A percentile compares a stretch with the other conserved stretches of the same genome.
These are phyloP conservation scores for Conus canariensis DNA, from an alignment of 2,888 invertebrate species.

Conservation along the genomic window DNA sequence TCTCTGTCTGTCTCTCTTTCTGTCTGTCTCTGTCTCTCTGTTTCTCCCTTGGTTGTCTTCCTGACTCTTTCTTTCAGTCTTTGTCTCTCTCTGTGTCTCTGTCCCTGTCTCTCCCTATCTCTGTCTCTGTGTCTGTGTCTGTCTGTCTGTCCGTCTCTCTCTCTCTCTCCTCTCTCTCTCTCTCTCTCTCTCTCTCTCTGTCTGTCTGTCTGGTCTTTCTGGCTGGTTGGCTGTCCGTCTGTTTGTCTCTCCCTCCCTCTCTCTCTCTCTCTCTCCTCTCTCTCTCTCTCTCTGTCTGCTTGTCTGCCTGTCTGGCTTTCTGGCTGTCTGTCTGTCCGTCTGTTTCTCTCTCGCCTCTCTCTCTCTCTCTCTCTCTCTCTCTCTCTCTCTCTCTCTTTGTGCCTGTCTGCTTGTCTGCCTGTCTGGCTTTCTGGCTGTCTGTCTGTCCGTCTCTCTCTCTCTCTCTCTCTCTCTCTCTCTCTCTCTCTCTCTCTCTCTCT, in stretches of 20 bases:
- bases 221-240: background rate
- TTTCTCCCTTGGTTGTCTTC: background rate
- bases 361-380: too few relatives aligned
- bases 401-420: too few relatives aligned
- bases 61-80: constrained; percentile 30
- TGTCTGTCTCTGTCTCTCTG: background rate
- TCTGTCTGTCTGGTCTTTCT: background rate
- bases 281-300: too few relatives aligned
- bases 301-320: too few relatives aligned
- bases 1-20: constrained; percentile 21
- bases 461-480: too few relatives aligned
- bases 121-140: background rate
- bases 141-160: background rate
- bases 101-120: background rate
- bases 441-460: too few relatives aligned
- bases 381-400: too few relatives aligned
- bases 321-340: too few relatives aligned
- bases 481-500: too few relatives aligned
- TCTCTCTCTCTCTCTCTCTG: background rate
- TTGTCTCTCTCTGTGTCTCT: background rate
- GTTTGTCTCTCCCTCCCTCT: background rate
- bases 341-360: background rate
- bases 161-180: constrained; percentile 20
- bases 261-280: background rate
- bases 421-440: too few relatives aligned